phyloP scores from a whole-genome alignment of 2,797 vertebrate species.

The Tympanoctomys barrerae region DNA sequence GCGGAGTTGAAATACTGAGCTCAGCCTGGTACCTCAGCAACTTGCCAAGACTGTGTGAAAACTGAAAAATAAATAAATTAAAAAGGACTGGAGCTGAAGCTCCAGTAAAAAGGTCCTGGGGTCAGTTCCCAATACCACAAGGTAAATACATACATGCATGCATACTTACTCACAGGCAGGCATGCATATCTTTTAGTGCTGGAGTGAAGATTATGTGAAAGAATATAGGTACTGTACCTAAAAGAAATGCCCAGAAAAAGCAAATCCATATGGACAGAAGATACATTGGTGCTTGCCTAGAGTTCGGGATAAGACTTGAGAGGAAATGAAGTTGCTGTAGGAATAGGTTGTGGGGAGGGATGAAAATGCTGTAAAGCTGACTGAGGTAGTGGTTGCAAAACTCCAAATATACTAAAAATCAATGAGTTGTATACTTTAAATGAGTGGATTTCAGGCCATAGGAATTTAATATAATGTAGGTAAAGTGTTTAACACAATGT shows the following conservation, averaged over 20 bases:
- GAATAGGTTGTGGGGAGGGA: neutral
- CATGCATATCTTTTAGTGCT: neutral
- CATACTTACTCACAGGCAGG: neutral
- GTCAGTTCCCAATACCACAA: neutral
- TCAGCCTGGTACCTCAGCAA: neutral
- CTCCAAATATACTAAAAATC: neutral
- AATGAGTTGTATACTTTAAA: constrained; percentile 2
- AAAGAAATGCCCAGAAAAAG: neutral
- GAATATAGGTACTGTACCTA: neutral
- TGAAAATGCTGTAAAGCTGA: neutral
- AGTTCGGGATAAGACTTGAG: neutral
- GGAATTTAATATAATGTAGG: constrained; percentile 41
- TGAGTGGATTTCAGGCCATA: neutral
- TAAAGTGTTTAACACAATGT: neutral
- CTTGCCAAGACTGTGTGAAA: neutral
- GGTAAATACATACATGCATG: neutral
- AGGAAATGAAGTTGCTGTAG: neutral
- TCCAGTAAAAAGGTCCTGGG: neutral
- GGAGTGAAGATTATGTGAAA: constrained; percentile 12
- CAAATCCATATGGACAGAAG: constrained; percentile 21
- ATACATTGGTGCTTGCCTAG: neutral
- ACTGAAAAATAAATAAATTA: neutral
- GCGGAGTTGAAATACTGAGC: neutral
- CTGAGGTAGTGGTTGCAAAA: neutral
- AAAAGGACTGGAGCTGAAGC: neutral